phyloP scores from a whole-genome alignment of 2,113 vertebrate species.

The Aegotheles bennettii region DNA sequence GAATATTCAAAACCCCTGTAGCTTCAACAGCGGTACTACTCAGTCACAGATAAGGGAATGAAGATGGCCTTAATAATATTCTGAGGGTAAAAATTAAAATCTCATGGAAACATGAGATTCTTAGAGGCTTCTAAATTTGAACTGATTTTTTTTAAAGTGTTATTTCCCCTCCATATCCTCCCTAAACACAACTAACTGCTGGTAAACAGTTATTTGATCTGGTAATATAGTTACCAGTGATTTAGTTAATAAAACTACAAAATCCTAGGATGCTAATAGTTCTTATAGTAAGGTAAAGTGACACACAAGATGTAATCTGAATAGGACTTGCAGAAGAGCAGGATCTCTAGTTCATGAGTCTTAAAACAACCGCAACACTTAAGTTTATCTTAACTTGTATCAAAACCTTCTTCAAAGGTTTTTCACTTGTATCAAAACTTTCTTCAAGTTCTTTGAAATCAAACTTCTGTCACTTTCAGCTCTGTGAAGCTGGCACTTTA shows the following conservation, averaged over 20 bases:
- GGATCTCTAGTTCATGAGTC: not conserved
- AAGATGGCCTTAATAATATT: not conserved
- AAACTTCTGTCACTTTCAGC: not conserved
- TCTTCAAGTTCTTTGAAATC: not conserved
- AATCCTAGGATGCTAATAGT: not conserved
- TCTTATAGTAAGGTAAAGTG: not conserved
- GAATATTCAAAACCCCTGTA: not conserved
- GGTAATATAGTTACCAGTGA: not conserved
- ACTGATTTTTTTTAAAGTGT: not conserved
- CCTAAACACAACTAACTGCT: not conserved
- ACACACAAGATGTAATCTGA: not conserved
- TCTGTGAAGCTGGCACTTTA: not conserved
- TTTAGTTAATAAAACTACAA: not conserved
- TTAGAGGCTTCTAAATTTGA: not conserved
- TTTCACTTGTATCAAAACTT: not conserved
- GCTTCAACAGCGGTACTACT: not conserved
- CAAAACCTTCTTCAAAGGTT: too few species aligned
- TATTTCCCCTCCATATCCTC: not conserved
- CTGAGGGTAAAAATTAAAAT: not conserved
- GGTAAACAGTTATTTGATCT: not conserved
- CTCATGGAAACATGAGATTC: not conserved
- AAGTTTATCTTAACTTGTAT: not conserved
- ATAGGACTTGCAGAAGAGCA: not conserved
- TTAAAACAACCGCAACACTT: not conserved
- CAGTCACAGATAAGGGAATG: not conserved